Conservation (phyloP, 2,888 invertebrate species). For the Ashinkailepas kermadecensis region DNA sequence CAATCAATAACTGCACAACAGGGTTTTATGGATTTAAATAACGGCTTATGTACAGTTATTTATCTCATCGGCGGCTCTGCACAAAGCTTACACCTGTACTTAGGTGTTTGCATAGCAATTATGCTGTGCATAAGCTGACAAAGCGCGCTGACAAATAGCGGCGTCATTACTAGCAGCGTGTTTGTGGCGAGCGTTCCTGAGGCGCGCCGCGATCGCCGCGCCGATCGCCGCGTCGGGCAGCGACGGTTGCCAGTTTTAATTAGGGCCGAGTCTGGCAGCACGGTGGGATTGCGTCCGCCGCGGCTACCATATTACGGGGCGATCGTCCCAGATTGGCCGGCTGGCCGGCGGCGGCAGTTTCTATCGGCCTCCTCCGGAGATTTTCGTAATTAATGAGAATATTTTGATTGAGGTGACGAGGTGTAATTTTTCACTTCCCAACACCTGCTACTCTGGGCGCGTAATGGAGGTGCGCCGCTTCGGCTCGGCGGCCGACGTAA, state of each 20-base stretch:
- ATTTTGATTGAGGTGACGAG: slow-evolving; percentile 22
- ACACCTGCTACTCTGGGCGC: neutral
- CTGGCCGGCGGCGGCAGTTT: neutral
- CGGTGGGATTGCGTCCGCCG: slow-evolving; percentile 80
- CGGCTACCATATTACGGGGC: slow-evolving; percentile 77
- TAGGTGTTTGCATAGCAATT: slow-evolving; percentile 8
- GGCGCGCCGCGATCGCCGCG: slow-evolving; percentile 49
- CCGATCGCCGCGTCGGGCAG: slow-evolving; percentile 54
- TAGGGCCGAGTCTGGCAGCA: slow-evolving; percentile 62
- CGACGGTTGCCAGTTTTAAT: slow-evolving; percentile 49
- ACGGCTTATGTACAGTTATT: neutral
- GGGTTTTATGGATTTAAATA: slow-evolving; percentile 6
- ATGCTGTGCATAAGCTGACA: neutral
- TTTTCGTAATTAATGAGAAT: slow-evolving; percentile 15
- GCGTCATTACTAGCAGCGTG: neutral
- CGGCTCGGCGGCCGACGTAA: neutral
- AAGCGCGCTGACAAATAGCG: neutral
- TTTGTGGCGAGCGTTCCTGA: neutral
- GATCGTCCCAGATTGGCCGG: slow-evolving; percentile 37
- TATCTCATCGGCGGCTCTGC: neutral
- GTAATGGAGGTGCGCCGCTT: neutral
- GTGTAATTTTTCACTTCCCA: slow-evolving; percentile 13
- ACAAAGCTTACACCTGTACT: slow-evolving; percentile 8
- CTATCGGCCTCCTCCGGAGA: slow-evolving; percentile 14
- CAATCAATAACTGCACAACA: neutral